A percentile compares a stretch with the other conserved stretches of the same genome.
Conservation (phyloP, 1,140 invertebrate genomes). For the Drosophila arawakana region DNA sequence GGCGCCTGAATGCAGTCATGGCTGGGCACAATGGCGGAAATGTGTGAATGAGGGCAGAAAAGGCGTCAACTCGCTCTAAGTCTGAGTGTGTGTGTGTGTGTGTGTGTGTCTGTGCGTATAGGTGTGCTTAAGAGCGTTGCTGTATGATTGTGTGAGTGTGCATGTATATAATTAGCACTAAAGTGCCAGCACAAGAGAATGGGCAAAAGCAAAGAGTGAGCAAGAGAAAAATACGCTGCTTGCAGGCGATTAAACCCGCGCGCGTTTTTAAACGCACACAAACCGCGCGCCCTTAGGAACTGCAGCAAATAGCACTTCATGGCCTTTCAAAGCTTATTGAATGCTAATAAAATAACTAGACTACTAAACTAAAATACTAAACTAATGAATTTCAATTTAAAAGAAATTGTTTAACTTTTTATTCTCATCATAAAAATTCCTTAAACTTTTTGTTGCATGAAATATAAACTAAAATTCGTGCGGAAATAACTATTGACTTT, state of each 20-base stretch:
- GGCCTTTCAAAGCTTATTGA: too few species aligned
- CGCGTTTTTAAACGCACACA: constrained; percentile 56
- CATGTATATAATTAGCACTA: constrained; percentile 68
- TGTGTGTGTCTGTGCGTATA: not conserved
- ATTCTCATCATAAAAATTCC: too few species aligned
- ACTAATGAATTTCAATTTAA: too few species aligned
- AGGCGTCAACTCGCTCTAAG: constrained; percentile 45
- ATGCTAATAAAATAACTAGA: too few species aligned
- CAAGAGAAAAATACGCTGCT: not conserved
- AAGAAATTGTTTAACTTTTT: too few species aligned
- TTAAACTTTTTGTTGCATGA: too few species aligned
- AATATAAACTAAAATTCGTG: too few species aligned
- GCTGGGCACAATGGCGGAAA: constrained; percentile 66
- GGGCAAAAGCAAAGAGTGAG: not conserved
- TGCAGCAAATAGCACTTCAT: constrained; percentile 35
- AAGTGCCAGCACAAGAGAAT: constrained; percentile 13
- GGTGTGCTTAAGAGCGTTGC: constrained; percentile 2
- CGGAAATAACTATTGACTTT: too few species aligned
- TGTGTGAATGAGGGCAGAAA: constrained; percentile 68
- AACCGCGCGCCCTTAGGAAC: constrained; percentile 49
- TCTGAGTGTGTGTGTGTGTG: not conserved
- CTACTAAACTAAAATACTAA: too few species aligned
- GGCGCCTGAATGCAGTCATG: constrained; percentile 52
- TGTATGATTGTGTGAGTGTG: constrained; percentile 2
- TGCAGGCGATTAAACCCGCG: constrained; percentile 17